Evolutionary conservation across 2,888 invertebrate species (phyloP).

Genomic region (Suillia variegata): DNA sequence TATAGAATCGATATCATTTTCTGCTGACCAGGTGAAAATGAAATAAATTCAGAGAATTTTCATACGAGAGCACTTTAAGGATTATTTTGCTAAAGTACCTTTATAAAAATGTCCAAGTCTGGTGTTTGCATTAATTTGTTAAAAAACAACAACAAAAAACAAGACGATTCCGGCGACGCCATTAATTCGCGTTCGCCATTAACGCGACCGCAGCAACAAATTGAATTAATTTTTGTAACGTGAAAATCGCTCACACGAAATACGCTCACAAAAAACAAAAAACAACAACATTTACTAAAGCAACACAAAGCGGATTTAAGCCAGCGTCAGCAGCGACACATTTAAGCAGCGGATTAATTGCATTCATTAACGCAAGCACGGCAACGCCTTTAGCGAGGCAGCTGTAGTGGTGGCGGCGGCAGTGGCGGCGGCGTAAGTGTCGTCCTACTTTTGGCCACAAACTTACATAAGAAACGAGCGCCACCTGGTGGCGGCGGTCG

Average conservation of each 20-base stretch:
- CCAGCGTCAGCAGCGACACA: conserved; percentile 40
- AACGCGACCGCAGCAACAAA: conserved; percentile 56
- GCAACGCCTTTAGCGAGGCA: too few species aligned
- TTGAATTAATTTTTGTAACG: conserved; percentile 58
- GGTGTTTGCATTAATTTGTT: background rate
- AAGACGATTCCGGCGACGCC: too few species aligned
- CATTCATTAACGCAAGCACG: conserved; percentile 4
- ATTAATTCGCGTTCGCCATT: conserved; percentile 39
- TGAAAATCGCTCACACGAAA: conserved; percentile 43
- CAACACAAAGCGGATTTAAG: conserved; percentile 14
- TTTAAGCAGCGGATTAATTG: conserved; percentile 53
- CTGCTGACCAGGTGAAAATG: too few species aligned
- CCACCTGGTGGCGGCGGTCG: conserved; percentile 18
- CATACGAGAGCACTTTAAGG: too few species aligned
- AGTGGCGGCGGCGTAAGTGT: background rate
- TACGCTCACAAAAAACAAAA: conserved; percentile 29
- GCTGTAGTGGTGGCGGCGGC: background rate
- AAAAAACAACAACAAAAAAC: too few species aligned
- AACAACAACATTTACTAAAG: background rate
- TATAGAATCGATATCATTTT: too few species aligned
- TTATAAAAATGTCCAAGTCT: too few species aligned
- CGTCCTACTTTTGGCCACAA: conserved; percentile 12
- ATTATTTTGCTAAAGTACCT: too few species aligned
- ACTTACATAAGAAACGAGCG: conserved; percentile 19
- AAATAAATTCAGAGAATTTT: too few species aligned